Base-by-base conservation (phyloP, 2,113 vertebrate species). In the Amphiprion percula region DNA sequence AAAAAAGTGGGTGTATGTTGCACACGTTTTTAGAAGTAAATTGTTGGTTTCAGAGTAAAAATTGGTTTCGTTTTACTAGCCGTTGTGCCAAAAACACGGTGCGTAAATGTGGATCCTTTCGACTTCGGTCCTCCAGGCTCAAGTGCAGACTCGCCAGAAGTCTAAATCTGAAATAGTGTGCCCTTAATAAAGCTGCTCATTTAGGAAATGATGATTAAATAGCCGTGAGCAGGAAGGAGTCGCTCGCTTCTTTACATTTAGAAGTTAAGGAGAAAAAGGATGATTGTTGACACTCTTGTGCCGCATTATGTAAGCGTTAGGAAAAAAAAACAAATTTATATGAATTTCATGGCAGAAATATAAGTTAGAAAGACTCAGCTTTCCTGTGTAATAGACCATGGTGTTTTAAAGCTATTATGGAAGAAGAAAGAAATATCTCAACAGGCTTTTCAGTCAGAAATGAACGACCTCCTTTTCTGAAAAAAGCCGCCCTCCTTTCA, bases 391-490 rank as follows among this genome's bases (percentile, higher is more conserved):
- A 37, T 63, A 49, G 15, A 46, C 15, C 30, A 4, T 2, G 24
- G 37, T 7, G 10, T 53, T 55, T 10, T 30, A 33, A 59, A 50
- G 61, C 39, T 71, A 54, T 53, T 58, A 80, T 56, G 70, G 50
- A 80, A 60, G 16, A 78, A 50, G 19, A 28, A 86, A 80, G 33
- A 93, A 91, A 94, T 88, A 86, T 90, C 88, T 92, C 87, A 87
- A 91, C 90, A 92, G 91, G 50, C 63, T 55, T 70, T 55, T 64
- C 33, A 56, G 21, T 63, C 66, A 50, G 44, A 62, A 60, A 77
- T 44, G 9, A 84, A 41, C 41, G 26, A 49, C 4, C 44, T 89
- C 85, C 89, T 88, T 89, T 91, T 90, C 71, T 74, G 74, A 72
- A 81, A n/a, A 44, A 47, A 52, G 46, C 83, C 53, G 5, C 59